Percentiles rank a stretch among this genome's conserved stretches.
Evolutionary conservation across 2,888 invertebrate species (phyloP).

Genomic region (Coelopa pilipes): DNA sequence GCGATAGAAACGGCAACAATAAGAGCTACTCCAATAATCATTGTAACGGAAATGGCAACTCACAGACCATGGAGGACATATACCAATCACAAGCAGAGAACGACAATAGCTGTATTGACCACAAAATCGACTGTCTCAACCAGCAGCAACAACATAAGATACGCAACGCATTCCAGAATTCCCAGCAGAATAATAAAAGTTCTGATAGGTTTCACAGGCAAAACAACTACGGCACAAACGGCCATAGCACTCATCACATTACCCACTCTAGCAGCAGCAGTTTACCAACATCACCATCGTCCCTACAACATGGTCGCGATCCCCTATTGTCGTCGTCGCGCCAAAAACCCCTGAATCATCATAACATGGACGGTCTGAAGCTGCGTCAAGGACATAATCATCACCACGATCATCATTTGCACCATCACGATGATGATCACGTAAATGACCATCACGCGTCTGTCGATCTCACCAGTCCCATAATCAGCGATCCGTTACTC

Average conservation of each 20-base stretch:
- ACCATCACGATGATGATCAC: conserved; percentile 43
- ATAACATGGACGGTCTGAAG: conserved; percentile 42
- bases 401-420: conserved; percentile 43
- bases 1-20: conserved; percentile 38
- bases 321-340: conserved; percentile 63
- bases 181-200: conserved; percentile 41
- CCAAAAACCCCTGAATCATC: conserved; percentile 47
- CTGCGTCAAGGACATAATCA: conserved; percentile 44
- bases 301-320: conserved; percentile 55
- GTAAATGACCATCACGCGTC: conserved; percentile 52
- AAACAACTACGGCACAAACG: conserved; percentile 37
- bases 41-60: conserved; percentile 45
- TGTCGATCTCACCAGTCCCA: conserved; percentile 59
- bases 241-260: conserved; percentile 45
- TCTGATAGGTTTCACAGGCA: conserved; percentile 42
- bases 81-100: conserved; percentile 35
- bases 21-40: conserved; percentile 36
- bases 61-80: conserved; percentile 42
- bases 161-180: conserved; percentile 24
- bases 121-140: conserved; percentile 36
- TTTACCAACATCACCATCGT: conserved; percentile 45
- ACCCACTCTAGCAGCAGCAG: conserved; percentile 38
- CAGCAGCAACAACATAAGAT: conserved; percentile 36
- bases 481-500: conserved; percentile 68
- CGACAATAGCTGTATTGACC: conserved; percentile 12